Base-by-base conservation (phyloP, 2,113 vertebrate species). In the Caranx ignobilis region DNA sequence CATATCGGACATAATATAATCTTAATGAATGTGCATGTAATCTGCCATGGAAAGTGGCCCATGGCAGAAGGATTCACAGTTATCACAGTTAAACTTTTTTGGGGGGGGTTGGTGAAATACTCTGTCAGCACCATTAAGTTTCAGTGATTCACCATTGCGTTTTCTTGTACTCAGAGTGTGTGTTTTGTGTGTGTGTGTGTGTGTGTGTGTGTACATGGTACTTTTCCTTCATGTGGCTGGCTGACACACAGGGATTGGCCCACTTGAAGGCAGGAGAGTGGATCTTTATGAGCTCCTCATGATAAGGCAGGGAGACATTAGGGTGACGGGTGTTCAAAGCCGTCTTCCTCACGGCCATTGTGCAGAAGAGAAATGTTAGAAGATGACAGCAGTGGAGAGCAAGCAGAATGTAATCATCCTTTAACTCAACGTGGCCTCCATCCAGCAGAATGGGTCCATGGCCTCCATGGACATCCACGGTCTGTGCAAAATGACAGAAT, bases 311-410 rank as follows among this genome's bases (percentile, higher is more conserved):
- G 71, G 70, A 90, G 86, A 90, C 85, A 83, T 92, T 88, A 90
- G 84, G 86, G 68, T 91, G 92, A 93, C 73, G 75, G 88, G 85
- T 91, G 88, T 82, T 88, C 90, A 79, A 85, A 84, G 84, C 83
- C 80, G 55, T 89, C 86, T 75, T 81, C 80, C 83, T 89, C 86
- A 82, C 75, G 72, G 89, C 80, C 87, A 79, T 78, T 82, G 87
- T 85, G 81, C 35, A 71, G 77, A 92, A 87, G 88, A 92, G 87
- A 86, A 85, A 93, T 90, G 89, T 79, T 68, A 54, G 66, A 75
- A 75, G 82, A 81, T 86, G 88, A 94, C 83, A 90, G 92, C 70
- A 26, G 77, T 26, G 79, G 73, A 87, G 83, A 79, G 59, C 71
- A 56, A 88, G 81, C 78, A 63, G 87, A 78, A 80, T 81, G 81